phyloP scores from a whole-genome alignment of 2,888 invertebrate species.

The Cheiracanthium punctorium region DNA sequence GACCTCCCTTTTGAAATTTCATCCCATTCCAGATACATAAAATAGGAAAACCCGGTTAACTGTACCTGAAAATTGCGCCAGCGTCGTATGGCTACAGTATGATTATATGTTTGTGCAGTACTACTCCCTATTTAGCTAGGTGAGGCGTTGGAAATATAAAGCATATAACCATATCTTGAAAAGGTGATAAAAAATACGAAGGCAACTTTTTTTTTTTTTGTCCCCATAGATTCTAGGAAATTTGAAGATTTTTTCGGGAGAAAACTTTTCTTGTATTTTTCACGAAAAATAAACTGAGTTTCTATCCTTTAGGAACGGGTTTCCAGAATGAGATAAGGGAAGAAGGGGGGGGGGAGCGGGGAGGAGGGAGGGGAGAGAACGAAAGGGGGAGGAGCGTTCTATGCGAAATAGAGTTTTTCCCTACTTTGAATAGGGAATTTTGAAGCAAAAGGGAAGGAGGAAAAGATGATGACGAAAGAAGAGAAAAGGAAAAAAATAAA shows the following conservation, averaged over 20 bases:
- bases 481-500: slow-evolving; percentile 18
- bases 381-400: slow-evolving; percentile 39
- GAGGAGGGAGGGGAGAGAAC: no score
- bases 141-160: slow-evolving; percentile 44
- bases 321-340: slow-evolving; percentile 49
- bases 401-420: slow-evolving; percentile 69
- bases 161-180: slow-evolving; percentile 63
- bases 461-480: slow-evolving; percentile 63
- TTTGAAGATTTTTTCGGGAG: slow-evolving; percentile 35
- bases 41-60: slow-evolving; percentile 48
- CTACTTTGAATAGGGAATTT: slow-evolving; percentile 69
- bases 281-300: slow-evolving; percentile 61
- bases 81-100: slow-evolving; percentile 18
- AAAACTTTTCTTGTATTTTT: slow-evolving; percentile 11
- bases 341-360: not conserved
- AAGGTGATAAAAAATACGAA: slow-evolving; percentile 40
- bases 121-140: slow-evolving; percentile 20
- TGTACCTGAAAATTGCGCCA: slow-evolving; percentile 24
- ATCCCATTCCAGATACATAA: not conserved
- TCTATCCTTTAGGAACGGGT: slow-evolving; percentile 59
- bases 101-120: slow-evolving; percentile 47
- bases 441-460: slow-evolving; percentile 54
- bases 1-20: not conserved
- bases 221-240: slow-evolving; percentile 51
- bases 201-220: slow-evolving; percentile 13